Evolutionary conservation across 2,888 invertebrate species (phyloP).

Genomic region (Drosophila aldrichi): DNA sequence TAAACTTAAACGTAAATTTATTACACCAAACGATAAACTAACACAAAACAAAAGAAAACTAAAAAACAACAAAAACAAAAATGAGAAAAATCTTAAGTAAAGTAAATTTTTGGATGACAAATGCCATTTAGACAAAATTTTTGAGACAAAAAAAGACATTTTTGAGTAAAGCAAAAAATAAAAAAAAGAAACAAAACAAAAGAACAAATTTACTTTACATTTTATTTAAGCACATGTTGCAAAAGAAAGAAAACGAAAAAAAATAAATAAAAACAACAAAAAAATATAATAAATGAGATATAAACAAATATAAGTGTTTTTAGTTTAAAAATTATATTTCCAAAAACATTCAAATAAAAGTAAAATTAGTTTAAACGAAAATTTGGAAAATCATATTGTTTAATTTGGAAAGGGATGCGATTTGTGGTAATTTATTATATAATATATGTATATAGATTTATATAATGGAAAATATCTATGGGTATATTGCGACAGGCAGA

Average conservation of each 20-base stretch:
- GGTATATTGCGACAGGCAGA: no score
- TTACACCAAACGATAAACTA: slow-evolving; percentile 66
- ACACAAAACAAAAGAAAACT: slow-evolving; percentile 22
- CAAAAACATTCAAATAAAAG: slow-evolving; percentile 81
- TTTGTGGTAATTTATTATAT: neutral
- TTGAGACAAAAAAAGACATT: slow-evolving; percentile 81
- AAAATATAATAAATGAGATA: slow-evolving; percentile 41
- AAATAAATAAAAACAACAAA: neutral
- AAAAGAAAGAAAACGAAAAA: slow-evolving; percentile 9
- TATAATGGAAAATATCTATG: no score
- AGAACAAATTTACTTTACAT: slow-evolving; percentile 76
- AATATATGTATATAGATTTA: no score
- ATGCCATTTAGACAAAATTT: slow-evolving; percentile 81
- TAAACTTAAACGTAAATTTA: slow-evolving; percentile 72
- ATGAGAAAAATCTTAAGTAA: slow-evolving; percentile 75
- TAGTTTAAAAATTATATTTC: slow-evolving; percentile 83
- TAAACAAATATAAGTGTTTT: slow-evolving; percentile 80
- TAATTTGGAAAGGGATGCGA: neutral
- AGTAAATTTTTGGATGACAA: slow-evolving; percentile 81
- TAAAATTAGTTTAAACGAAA: slow-evolving; percentile 81
- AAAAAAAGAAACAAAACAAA: slow-evolving; percentile 16
- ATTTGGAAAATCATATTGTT: slow-evolving; percentile 43
- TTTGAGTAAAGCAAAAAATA: slow-evolving; percentile 59
- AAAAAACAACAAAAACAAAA: slow-evolving; percentile 29
- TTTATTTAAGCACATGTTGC: slow-evolving; percentile 76